phyloP scores from a whole-genome alignment of 2,888 invertebrate genomes.

The Acleris emargana region DNA sequence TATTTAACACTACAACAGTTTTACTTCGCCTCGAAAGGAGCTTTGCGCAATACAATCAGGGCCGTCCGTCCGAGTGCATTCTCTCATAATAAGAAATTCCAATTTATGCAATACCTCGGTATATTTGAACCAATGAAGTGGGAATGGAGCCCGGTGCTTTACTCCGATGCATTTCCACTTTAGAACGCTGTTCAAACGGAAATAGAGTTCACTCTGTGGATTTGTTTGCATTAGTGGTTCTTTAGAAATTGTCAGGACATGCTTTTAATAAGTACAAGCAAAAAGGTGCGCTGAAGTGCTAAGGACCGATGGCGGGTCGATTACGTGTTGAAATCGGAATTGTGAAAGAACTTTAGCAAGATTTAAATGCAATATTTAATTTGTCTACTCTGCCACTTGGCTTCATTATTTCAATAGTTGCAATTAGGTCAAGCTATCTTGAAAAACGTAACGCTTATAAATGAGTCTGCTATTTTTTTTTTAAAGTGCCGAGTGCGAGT shows the following conservation, averaged over 20 bases:
- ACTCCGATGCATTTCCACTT: conserved; percentile 47
- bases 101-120: conserved; percentile 57
- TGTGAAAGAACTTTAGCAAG: background rate
- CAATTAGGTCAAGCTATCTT: too few species aligned
- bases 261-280: conserved; percentile 1
- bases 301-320: background rate
- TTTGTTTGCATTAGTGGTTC: conserved; percentile 8
- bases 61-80: conserved; percentile 40
- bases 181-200: conserved; percentile 29
- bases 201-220: conserved; percentile 7
- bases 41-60: conserved; percentile 43
- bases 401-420: too few species aligned
- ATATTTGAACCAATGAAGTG: conserved; percentile 59
- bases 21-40: conserved; percentile 43
- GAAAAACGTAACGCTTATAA: too few species aligned
- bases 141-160: conserved; percentile 46
- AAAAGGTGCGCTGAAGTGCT: background rate
- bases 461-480: too few species aligned
- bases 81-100: conserved; percentile 50
- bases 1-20: conserved; percentile 44
- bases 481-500: too few species aligned
- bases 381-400: too few species aligned
- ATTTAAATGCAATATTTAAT: too few species aligned
- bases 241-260: background rate
- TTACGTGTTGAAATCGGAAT: background rate